Percentiles rank a stretch among this genome's conserved stretches.
Conservation (phyloP, 2,888 invertebrate species). For the Acleris holmiana region DNA sequence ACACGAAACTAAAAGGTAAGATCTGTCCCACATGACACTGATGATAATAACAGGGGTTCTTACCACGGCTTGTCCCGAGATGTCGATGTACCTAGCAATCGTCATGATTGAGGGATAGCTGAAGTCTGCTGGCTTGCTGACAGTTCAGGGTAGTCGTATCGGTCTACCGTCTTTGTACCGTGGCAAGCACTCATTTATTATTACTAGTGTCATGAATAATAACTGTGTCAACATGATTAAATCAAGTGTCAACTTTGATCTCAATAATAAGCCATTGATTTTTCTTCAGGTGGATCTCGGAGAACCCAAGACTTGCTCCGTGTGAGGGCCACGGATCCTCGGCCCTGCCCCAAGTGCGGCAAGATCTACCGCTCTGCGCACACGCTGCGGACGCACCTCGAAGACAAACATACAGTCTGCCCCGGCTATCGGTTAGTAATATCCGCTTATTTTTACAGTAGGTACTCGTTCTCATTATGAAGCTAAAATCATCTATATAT, state of each 20-base stretch:
- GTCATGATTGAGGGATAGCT: too few relatives aligned
- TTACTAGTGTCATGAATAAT: too few relatives aligned
- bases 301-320: conserved; percentile 93
- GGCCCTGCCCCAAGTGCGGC: conserved; percentile 96
- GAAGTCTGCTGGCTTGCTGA: too few relatives aligned
- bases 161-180: too few relatives aligned
- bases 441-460: neutral
- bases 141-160: too few relatives aligned
- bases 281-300: conserved; percentile 85
- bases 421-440: conserved; percentile 89
- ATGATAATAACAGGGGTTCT: too few relatives aligned
- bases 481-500: too few relatives aligned
- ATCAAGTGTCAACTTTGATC: neutral
- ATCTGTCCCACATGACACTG: neutral
- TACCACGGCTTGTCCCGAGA: too few relatives aligned
- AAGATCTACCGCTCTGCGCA: conserved; percentile 97
- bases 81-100: too few relatives aligned
- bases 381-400: conserved; percentile 94
- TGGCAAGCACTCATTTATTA: too few relatives aligned
- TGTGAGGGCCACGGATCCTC: conserved; percentile 95
- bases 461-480: too few relatives aligned
- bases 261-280: conserved; percentile 17
- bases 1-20: conserved; percentile 36
- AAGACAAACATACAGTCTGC: conserved; percentile 96
- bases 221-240: too few relatives aligned